Evolutionary conservation across 1,140 invertebrate species (phyloP), one percentile per base, ranked within the genome.

Genomic region (Drosophila nikananu): DNA sequence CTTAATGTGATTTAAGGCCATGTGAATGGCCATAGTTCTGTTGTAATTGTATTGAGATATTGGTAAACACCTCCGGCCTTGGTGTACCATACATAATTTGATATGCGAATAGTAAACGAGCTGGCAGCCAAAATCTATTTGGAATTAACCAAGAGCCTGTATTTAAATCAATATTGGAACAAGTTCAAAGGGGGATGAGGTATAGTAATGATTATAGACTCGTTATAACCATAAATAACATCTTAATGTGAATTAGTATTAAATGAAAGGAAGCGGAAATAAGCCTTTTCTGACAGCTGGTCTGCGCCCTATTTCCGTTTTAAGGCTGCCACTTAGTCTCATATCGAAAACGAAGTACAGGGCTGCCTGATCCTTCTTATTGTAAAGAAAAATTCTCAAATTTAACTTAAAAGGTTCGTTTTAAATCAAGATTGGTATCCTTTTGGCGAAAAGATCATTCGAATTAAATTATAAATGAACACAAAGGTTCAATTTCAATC

Each of bases 1-100:
- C 59, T 37, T 67, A 63, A 67, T 67, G 41, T 67, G 59, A 67
- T 67, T 67, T 66, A 66, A 67, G 48, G 30, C 35, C 23, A 25
- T 44, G 27, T 25, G 8, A 21, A 61, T 65, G 61, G 32, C 57
- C 23, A 62, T 19, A 44, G 35, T 41, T 41, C 21, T 13, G 39
- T 19, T 44, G 21, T 25, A 42, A 66, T 44, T 21, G 17, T n/a
- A 44, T 39, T 19, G 30, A 64, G 58, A 63, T 66, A 64, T 35
- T 66, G 58, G 54, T 63, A 64, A 66, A 63, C 63, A 66, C 41
- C 59, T 37, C 42, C 25, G 63, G 63, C 25, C 5, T 60, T 19
- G 27, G 42, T 44, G 41, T 44, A n/a, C n/a, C n/a, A n/a, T n/a
- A 37, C 37, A 64, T 48, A 48, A 30, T 64, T 64, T 27, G 15